phyloP scores from a whole-genome alignment of 2,113 vertebrate genomes.

The Mastomys natalensis region DNA sequence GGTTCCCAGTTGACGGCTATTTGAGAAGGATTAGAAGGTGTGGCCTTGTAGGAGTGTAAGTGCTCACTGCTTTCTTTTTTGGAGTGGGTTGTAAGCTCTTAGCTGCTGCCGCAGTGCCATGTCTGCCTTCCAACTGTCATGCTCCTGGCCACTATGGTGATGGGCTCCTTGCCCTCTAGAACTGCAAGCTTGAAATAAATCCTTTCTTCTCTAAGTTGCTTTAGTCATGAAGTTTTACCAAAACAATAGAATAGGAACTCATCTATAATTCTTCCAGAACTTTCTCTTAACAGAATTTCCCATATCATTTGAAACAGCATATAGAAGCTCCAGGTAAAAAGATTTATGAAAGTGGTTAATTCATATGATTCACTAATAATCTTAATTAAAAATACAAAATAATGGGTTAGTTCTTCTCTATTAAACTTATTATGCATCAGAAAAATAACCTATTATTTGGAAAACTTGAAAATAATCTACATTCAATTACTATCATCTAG shows the following conservation, averaged over 20 bases:
- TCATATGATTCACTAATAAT: background rate
- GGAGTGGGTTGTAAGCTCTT: background rate
- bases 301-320: background rate
- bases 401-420: background rate
- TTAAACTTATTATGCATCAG: background rate
- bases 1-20: background rate
- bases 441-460: background rate
- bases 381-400: background rate
- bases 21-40: background rate
- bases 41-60: background rate
- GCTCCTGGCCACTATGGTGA: too few species aligned
- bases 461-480: background rate
- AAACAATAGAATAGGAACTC: background rate
- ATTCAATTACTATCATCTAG: background rate
- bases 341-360: background rate
- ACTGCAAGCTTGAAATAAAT: background rate
- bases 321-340: background rate
- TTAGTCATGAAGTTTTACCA: too few species aligned
- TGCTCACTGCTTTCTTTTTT: background rate
- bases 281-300: background rate
- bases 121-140: background rate
- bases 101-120: background rate
- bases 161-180: background rate
- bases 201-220: background rate
- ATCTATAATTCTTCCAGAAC: background rate